Evolutionary conservation across 2,113 vertebrate genomes (phyloP).

Genomic region (Girardinichthys multiradiatus): DNA sequence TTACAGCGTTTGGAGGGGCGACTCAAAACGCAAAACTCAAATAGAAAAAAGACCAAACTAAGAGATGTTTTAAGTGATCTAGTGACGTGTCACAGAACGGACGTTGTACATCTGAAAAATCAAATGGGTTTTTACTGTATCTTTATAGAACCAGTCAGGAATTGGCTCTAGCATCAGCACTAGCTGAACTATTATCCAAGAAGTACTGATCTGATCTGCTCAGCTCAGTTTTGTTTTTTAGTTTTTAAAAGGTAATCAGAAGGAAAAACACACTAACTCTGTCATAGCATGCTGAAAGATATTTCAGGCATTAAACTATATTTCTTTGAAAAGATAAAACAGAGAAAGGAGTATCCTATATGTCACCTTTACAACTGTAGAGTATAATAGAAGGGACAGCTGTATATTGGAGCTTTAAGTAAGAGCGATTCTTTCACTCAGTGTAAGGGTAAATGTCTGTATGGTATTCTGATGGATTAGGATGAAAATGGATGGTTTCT

Average conservation of each 20-base stretch:
- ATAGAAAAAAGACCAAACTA: too few species aligned
- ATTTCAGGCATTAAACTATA: neutral
- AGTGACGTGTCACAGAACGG: too few species aligned
- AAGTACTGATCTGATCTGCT: neutral
- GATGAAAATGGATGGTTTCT: conserved; percentile 81
- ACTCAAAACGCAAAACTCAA: too few species aligned
- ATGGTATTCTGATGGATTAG: conserved; percentile 72
- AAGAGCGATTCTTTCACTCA: conserved; percentile 69
- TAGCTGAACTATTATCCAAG: neutral
- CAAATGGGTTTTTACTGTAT: too few species aligned
- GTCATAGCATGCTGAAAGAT: neutral
- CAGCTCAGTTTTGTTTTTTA: neutral
- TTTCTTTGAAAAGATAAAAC: neutral
- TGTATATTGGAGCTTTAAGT: conserved; percentile 64
- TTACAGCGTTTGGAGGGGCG: too few species aligned
- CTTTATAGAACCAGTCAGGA: too few species aligned
- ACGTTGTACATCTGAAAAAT: too few species aligned
- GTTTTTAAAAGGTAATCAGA: neutral
- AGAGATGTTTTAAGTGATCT: too few species aligned
- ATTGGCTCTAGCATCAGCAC: too few species aligned
- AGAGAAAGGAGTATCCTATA: neutral
- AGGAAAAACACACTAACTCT: neutral
- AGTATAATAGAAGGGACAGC: conserved; percentile 66
- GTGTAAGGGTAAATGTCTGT: conserved; percentile 68
- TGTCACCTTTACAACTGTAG: conserved; percentile 34